Evolutionary conservation across 2,888 invertebrate genomes (phyloP).

Genomic region (Ganaspis brasiliensis): DNA sequence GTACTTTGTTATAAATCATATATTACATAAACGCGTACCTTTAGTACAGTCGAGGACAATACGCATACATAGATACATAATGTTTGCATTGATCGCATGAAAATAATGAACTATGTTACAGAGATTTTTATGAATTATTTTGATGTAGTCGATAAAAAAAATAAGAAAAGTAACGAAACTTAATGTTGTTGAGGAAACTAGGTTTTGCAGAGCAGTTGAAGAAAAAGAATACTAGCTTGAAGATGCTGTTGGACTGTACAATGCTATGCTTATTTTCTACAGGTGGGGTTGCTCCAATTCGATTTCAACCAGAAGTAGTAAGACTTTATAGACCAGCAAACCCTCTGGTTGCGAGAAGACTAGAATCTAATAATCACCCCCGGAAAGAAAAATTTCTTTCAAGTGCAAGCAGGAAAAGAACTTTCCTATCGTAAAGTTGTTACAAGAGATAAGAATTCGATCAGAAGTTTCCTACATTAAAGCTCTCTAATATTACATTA

Average conservation of each 20-base stretch:
- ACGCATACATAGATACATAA: slow-evolving; percentile 21
- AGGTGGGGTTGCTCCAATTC: slow-evolving; percentile 37
- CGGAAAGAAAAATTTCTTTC: slow-evolving; percentile 39
- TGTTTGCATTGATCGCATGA: slow-evolving; percentile 40
- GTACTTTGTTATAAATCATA: slow-evolving; percentile 54
- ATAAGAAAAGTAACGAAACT: neutral
- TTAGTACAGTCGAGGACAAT: slow-evolving; percentile 10
- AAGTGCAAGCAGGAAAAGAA: slow-evolving; percentile 27
- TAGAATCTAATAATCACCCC: slow-evolving; percentile 43
- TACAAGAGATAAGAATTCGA: slow-evolving; percentile 11
- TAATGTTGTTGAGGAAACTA: slow-evolving; percentile 15
- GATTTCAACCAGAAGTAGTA: slow-evolving; percentile 43
- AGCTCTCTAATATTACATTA: no score
- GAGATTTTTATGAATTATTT: slow-evolving; percentile 5
- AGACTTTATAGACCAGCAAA: slow-evolving; percentile 43
- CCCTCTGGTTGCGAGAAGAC: slow-evolving; percentile 37
- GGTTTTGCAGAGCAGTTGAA: neutral
- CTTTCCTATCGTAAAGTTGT: slow-evolving; percentile 25
- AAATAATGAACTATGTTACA: slow-evolving; percentile 55
- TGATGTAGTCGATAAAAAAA: neutral
- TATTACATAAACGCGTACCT: slow-evolving; percentile 55
- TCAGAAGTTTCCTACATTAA: neutral
- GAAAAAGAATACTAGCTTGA: no score
- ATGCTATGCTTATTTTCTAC: slow-evolving; percentile 39
- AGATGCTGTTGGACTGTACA: slow-evolving; percentile 22